These are phyloP conservation scores for Strix aluco DNA, from an alignment of 2,113 vertebrate species.

Conservation along the genomic window DNA sequence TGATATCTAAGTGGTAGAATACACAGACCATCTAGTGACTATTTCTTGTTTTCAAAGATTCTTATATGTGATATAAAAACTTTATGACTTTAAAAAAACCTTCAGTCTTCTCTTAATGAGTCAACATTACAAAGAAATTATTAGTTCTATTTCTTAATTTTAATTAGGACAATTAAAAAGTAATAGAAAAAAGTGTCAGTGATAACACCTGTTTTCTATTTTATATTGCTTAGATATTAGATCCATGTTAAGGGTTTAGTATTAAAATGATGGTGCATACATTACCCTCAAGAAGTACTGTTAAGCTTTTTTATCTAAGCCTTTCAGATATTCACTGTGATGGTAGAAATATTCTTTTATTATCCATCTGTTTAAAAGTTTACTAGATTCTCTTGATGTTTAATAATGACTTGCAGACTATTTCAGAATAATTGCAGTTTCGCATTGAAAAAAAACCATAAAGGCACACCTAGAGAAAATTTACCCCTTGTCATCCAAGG, in stretches of 20 bases:
- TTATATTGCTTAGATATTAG: neutral
- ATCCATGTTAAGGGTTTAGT: neutral
- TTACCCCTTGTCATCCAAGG: neutral
- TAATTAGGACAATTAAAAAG: neutral
- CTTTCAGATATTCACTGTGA: neutral
- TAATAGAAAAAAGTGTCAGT: neutral
- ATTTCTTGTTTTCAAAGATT: neutral
- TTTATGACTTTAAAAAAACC: neutral
- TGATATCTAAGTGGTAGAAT: neutral
- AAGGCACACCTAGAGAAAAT: neutral
- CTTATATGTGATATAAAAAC: neutral
- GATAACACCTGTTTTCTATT: neutral
- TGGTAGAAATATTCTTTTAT: neutral
- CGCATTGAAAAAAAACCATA: neutral
- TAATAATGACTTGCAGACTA: neutral
- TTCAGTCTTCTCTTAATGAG: neutral
- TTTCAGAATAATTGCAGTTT: neutral
- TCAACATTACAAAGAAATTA: neutral
- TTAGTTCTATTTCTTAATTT: neutral
- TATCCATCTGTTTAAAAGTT: neutral
- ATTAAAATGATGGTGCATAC: neutral
- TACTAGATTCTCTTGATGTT: neutral
- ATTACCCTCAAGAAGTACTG: neutral
- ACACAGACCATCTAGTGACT: neutral
- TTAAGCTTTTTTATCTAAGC: neutral